Conservation (phyloP, 1,140 invertebrate genomes). For the Hyphantria cunea region DNA sequence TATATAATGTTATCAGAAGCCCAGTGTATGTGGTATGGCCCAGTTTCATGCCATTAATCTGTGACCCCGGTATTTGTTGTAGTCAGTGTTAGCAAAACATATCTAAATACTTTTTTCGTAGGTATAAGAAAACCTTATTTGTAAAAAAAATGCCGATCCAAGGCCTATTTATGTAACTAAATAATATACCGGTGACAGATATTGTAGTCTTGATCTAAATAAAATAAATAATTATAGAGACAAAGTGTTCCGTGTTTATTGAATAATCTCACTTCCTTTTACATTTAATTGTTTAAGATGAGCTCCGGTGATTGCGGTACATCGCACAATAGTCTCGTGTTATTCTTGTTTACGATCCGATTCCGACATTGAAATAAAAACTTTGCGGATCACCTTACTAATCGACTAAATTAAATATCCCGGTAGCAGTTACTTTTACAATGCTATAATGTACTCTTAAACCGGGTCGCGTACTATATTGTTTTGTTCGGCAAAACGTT, state of each 20-base stretch:
- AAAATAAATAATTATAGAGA: background rate
- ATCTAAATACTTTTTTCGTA: too few species aligned
- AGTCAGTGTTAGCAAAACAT: too few species aligned
- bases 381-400: slow-evolving; percentile 41
- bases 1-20: too few species aligned
- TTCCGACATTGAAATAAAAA: slow-evolving; percentile 50
- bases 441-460: slow-evolving; percentile 42
- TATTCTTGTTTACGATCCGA: slow-evolving; percentile 42
- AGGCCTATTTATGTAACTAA: background rate
- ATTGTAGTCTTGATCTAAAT: slow-evolving; percentile 12
- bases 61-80: too few species aligned
- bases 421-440: slow-evolving; percentile 36
- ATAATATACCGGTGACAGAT: slow-evolving; percentile 3
- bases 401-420: slow-evolving; percentile 47
- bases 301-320: slow-evolving; percentile 15
- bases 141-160: background rate
- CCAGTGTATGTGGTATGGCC: too few species aligned
- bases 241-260: slow-evolving; percentile 17
- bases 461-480: slow-evolving; percentile 55
- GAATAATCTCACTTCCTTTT: slow-evolving; percentile 20
- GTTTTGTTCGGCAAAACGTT: slow-evolving; percentile 73
- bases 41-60: too few species aligned
- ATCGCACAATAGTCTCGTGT: slow-evolving; percentile 31
- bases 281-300: slow-evolving; percentile 16
- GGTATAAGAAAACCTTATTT: too few species aligned